phyloP scores from a whole-genome alignment of 92 coral and sea anemone species.

The Paramuricea clavata region DNA sequence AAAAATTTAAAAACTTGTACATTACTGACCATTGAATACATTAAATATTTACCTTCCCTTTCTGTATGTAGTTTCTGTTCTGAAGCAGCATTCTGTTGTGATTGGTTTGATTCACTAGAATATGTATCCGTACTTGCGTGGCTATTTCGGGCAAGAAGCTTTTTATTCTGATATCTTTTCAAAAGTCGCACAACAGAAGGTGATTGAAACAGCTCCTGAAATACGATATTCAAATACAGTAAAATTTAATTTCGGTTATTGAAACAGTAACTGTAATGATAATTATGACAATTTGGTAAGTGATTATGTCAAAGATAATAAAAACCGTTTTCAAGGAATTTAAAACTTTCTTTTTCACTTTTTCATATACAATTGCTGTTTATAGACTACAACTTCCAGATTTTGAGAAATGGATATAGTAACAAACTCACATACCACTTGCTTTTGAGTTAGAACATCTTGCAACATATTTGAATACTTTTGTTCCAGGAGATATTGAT shows the following conservation, averaged over 20 bases:
- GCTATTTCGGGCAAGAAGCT: not conserved
- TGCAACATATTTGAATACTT: constrained; percentile 98
- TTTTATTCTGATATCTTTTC: constrained; percentile 78
- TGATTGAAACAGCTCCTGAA: constrained; percentile 87
- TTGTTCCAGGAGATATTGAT: constrained; percentile 89
- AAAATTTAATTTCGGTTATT: not conserved
- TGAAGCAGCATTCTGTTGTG: not conserved
- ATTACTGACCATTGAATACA: not conserved
- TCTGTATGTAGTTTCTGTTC: not conserved
- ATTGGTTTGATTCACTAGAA: not conserved
- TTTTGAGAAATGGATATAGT: too few relatives aligned
- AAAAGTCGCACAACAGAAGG: constrained; percentile 80
- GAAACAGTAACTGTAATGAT: too few relatives aligned
- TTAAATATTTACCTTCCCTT: not conserved
- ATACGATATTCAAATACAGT: not conserved
- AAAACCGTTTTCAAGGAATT: too few relatives aligned
- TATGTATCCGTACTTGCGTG: not conserved
- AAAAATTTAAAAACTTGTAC: too few relatives aligned
- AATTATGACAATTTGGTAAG: too few relatives aligned
- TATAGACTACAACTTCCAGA: too few relatives aligned
- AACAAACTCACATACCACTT: constrained; percentile 72
- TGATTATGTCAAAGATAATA: too few relatives aligned
- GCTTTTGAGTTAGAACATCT: constrained; percentile 91
- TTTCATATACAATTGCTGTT: too few relatives aligned
- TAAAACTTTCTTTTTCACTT: too few relatives aligned